Conservation (phyloP, 2,113 vertebrate species). For the Lepidothrix coronata region DNA sequence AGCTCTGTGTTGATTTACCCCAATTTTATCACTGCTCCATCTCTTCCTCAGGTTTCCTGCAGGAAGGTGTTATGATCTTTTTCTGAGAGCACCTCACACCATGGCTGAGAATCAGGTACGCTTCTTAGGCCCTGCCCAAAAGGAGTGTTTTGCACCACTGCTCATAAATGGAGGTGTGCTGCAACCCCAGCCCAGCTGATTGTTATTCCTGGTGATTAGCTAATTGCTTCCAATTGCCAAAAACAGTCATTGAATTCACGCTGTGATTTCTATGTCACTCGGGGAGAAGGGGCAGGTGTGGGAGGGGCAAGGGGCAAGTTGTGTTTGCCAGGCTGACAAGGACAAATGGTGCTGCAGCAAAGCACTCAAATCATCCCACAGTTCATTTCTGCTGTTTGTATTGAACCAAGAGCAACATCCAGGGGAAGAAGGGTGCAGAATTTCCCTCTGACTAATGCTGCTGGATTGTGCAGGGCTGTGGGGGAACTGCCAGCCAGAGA, state of each 20-base stretch:
- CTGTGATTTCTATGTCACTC: neutral
- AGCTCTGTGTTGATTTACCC: neutral
- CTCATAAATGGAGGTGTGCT: neutral
- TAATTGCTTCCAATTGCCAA: neutral
- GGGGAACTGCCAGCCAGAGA: neutral
- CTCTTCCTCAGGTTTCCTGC: neutral
- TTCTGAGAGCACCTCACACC: neutral
- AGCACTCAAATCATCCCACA: neutral
- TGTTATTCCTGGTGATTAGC: neutral
- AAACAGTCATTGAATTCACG: neutral
- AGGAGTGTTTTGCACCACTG: neutral
- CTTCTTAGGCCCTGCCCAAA: neutral
- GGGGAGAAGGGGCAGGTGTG: neutral
- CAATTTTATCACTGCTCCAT: neutral
- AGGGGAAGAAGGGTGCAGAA: constrained; percentile 3
- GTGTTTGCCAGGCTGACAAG: neutral
- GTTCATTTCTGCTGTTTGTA: constrained; percentile 3
- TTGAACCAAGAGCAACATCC: neutral
- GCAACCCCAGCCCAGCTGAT: neutral
- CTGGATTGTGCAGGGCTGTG: neutral
- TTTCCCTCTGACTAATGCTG: constrained; percentile 31
- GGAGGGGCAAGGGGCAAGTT: neutral
- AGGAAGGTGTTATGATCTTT: neutral
- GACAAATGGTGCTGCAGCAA: neutral
- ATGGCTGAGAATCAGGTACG: neutral